Base-by-base conservation (phyloP, 2,888 invertebrate genomes). In the Tachystola acroxantha region DNA sequence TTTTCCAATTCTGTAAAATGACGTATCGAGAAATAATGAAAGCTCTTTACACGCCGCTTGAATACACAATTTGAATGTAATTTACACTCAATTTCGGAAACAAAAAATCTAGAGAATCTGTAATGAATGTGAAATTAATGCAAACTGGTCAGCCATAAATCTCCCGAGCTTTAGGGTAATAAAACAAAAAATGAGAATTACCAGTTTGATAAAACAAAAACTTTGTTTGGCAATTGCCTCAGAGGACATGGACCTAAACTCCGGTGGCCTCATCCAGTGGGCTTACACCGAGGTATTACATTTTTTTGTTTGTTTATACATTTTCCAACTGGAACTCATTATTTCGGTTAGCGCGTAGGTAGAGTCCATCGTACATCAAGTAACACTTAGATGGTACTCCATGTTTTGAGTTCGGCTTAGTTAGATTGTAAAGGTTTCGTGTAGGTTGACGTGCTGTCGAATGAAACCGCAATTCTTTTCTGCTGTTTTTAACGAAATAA, bases 71-170 rank as follows among this genome's bases (percentile, higher is more conserved):
- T 43, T 46, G 50, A 55, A 57, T 61, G 57, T 62, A 71, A 70
- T 71, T 72, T 64, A 60, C 67, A 68, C 66, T 66, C 61, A 56
- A 64, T 66, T 44, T 49, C 39, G 46, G 40, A 53, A 46, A 46
- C 45, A 60, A 54, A 71, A 71, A 69, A 64, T 58, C 58, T 50
- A 57, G 66, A 64, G 74, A 72, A 22, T 67, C 71, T 70, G 73
- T 80, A 77, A 84, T 80, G 69, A 80, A 85, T 81, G 75, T 59
- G 73, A 77, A 75, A 84, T 84, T 80, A 81, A 85, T 85, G 75
- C 78, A 76, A 81, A 85, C 73, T 77, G 76, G 68, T 66, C 65
- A 63, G 66, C 71, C 58, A 77, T 84, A 82, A 85, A 84, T 84
- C 78, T 77, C 71, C 44, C 48, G 73, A 72, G 78, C 63, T 75